Conservation (phyloP, 2,113 vertebrate species). For the Alces alces region DNA sequence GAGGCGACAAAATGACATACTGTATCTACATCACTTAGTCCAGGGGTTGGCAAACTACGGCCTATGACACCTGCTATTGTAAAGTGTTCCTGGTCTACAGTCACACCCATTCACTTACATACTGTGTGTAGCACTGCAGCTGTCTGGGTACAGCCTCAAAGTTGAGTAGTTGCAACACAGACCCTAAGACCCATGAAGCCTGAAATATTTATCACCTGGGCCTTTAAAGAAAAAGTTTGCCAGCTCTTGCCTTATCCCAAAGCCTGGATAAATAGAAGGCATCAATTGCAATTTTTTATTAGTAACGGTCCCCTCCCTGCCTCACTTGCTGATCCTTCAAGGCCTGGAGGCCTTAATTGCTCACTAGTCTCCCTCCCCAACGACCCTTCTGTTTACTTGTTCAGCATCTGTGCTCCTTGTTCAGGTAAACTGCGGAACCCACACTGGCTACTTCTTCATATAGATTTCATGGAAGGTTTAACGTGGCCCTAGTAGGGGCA, state of each 20-base stretch:
- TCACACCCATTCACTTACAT: not conserved
- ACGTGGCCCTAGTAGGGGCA: conserved; percentile 27
- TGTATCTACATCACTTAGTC: not conserved
- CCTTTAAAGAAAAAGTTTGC: not conserved
- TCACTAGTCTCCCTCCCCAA: not conserved
- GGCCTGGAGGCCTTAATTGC: fast-evolving
- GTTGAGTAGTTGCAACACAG: not conserved
- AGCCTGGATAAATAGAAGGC: not conserved
- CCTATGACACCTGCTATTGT: not conserved
- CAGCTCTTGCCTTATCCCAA: not conserved
- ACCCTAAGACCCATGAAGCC: not conserved
- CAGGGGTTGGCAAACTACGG: not conserved
- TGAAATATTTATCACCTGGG: not conserved
- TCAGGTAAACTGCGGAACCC: conserved; percentile 59
- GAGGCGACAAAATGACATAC: not conserved
- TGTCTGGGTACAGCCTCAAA: not conserved
- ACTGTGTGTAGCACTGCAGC: not conserved
- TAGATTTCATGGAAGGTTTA: conserved; percentile 69
- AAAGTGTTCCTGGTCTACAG: not conserved
- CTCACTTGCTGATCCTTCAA: not conserved
- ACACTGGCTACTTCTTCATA: conserved; percentile 56
- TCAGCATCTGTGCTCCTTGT: conserved; percentile 41
- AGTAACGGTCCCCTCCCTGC: too few species aligned
- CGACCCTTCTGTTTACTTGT: not conserved
- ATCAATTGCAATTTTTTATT: too few species aligned